phyloP scores from a whole-genome alignment of 1,140 invertebrate genomes.

The Subanguina moxae region DNA sequence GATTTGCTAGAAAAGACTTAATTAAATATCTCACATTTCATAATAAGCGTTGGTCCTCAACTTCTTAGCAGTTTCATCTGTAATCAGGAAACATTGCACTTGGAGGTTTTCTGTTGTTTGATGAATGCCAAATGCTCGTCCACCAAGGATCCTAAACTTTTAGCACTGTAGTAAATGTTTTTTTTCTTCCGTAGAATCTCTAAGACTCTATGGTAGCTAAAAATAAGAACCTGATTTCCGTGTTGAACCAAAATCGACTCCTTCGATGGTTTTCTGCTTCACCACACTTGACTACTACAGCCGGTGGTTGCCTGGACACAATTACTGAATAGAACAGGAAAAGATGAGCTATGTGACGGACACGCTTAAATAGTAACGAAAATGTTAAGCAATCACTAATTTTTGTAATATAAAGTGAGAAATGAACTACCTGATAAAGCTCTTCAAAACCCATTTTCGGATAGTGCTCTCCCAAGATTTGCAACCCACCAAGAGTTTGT shows the following conservation, averaged over 20 bases:
- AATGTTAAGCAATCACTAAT: too few species aligned
- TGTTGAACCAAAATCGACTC: constrained; percentile 58
- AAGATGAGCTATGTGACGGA: constrained; percentile 54
- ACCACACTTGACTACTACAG: constrained; percentile 58
- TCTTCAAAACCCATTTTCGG: constrained; percentile 56
- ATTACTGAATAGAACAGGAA: constrained; percentile 57
- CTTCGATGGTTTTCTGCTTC: constrained; percentile 58
- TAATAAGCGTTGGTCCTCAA: constrained; percentile 55
- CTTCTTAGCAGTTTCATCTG: constrained; percentile 56
- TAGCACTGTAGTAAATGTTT: too few species aligned
- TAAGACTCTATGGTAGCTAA: neutral
- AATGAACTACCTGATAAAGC: neutral
- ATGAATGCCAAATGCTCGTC: constrained; percentile 53
- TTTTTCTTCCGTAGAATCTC: neutral
- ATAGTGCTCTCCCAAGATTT: constrained; percentile 45
- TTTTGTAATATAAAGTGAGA: too few species aligned
- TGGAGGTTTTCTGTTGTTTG: constrained; percentile 40
- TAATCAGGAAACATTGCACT: constrained; percentile 56
- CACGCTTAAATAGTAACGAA: constrained; percentile 8
- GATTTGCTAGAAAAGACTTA: neutral
- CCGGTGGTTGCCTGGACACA: constrained; percentile 44
- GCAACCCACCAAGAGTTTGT: constrained; percentile 53
- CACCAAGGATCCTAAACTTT: constrained; percentile 50
- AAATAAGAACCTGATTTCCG: constrained; percentile 49
- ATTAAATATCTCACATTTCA: constrained; percentile 46